Evolutionary conservation across 2,888 invertebrate species (phyloP).

Genomic region (Aricia artaxerxes): DNA sequence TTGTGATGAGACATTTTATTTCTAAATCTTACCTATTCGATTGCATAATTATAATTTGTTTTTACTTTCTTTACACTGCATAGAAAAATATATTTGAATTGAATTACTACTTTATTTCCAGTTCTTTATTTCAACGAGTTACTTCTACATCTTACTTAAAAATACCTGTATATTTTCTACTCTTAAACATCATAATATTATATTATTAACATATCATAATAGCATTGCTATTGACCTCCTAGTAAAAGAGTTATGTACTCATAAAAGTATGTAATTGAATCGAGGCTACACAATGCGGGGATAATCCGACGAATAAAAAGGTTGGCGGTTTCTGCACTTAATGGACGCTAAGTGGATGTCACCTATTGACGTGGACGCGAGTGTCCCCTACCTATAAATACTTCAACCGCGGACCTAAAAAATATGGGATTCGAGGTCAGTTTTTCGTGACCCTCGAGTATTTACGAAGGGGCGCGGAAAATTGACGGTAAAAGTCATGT

Average conservation of each 20-base stretch:
- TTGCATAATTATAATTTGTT: no score
- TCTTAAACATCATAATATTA: neutral
- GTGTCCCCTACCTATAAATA: neutral
- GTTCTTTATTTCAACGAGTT: no score
- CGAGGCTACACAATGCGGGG: neutral
- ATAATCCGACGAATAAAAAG: neutral
- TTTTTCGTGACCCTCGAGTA: neutral
- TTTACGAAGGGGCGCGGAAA: neutral
- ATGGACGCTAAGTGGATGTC: constrained; percentile 11
- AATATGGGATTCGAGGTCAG: neutral
- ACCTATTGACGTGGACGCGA: neutral
- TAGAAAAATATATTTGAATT: no score
- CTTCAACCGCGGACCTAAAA: constrained; percentile 4
- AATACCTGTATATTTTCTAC: no score
- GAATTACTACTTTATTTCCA: no score
- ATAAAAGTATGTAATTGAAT: neutral
- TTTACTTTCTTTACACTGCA: no score
- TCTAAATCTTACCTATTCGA: neutral
- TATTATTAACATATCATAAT: no score
- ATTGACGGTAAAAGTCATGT: neutral
- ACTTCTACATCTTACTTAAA: no score
- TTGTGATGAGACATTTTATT: neutral
- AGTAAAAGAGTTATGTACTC: neutral
- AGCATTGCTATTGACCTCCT: neutral
- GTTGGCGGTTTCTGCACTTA: neutral